Conservation (phyloP, 2,797 vertebrate genomes). For the Thaleichthys pacificus region DNA sequence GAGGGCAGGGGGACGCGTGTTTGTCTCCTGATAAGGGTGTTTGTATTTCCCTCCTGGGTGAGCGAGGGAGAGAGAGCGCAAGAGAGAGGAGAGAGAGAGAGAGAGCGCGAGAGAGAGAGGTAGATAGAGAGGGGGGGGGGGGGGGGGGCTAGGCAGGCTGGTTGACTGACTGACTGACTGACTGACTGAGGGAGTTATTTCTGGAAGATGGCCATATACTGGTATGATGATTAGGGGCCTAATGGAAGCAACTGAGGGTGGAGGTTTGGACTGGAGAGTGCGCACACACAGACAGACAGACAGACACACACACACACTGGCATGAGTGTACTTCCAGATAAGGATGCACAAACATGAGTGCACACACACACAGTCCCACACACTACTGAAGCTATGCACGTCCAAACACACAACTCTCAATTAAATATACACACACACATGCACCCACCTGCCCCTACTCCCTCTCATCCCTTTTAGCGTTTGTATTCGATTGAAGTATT, state of each 20-base stretch:
- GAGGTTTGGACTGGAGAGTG: slow-evolving; percentile 10
- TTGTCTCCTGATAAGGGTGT: slow-evolving; percentile 80
- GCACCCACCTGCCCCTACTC: not conserved
- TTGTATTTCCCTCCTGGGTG: slow-evolving; percentile 73
- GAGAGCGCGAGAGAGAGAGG: slow-evolving; percentile 19
- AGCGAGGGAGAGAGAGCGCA: slow-evolving; percentile 33
- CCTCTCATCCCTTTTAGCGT: too few relatives aligned
- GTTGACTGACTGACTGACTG: slow-evolving; percentile 12
- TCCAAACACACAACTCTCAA: too few relatives aligned
- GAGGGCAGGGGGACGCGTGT: slow-evolving; percentile 69
- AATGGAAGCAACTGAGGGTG: slow-evolving; percentile 22
- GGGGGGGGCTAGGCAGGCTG: not conserved
- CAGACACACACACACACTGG: slow-evolving; percentile 3
- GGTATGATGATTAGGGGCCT: slow-evolving; percentile 29
- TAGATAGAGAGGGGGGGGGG: not conserved
- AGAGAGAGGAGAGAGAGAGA: slow-evolving; percentile 19
- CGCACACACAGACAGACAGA: slow-evolving; percentile 14
- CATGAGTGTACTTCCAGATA: too few relatives aligned
- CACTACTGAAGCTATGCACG: not conserved
- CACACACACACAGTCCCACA: not conserved
- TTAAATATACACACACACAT: slow-evolving; percentile 1
- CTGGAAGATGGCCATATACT: slow-evolving; percentile 55
- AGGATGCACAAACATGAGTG: not conserved
- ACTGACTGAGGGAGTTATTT: slow-evolving; percentile 48
- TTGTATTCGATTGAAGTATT: too few relatives aligned